Percentiles rank a stretch among this genome's conserved stretches.
These are phyloP conservation scores for Drosophila trapezifrons DNA, from an alignment of 1,140 invertebrate species.

Conservation along the genomic window DNA sequence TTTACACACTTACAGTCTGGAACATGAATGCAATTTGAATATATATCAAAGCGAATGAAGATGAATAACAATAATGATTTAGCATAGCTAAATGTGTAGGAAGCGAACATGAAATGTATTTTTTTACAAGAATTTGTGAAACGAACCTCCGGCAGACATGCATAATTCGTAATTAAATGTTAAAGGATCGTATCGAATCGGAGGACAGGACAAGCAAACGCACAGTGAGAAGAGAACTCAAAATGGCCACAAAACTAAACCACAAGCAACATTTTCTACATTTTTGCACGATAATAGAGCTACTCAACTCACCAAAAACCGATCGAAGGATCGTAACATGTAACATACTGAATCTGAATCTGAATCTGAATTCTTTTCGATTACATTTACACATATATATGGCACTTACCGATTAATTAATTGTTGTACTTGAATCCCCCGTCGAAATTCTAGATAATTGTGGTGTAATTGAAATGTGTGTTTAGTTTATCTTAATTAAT, in stretches of 20 bases:
- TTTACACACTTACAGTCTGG: slow-evolving; percentile 50
- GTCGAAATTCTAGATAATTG: slow-evolving; percentile 76
- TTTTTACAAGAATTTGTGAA: slow-evolving; percentile 77
- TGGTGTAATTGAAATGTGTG: slow-evolving; percentile 72
- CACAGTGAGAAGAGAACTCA: slow-evolving; percentile 47
- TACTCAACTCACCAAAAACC: slow-evolving; percentile 37
- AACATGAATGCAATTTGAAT: slow-evolving; percentile 52
- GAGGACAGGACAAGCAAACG: slow-evolving; percentile 29
- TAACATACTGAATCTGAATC: slow-evolving; percentile 38
- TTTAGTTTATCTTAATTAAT: slow-evolving; percentile 59
- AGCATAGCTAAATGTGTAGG: slow-evolving; percentile 73
- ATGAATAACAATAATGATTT: slow-evolving; percentile 72
- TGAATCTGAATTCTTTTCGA: slow-evolving; percentile 33
- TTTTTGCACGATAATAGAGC: slow-evolving; percentile 48
- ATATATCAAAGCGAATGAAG: slow-evolving; percentile 63
- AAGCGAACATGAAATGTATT: slow-evolving; percentile 72
- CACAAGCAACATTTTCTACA: slow-evolving; percentile 52
- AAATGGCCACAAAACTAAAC: slow-evolving; percentile 22
- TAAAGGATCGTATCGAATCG: slow-evolving; percentile 43
- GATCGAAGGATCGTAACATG: slow-evolving; percentile 37
- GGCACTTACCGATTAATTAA: slow-evolving; percentile 68
- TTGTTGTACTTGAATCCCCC: slow-evolving; percentile 72
- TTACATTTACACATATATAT: slow-evolving; percentile 53
- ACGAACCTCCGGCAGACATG: slow-evolving; percentile 65
- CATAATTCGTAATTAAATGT: slow-evolving; percentile 71